These are phyloP conservation scores for Chinchilla lanigera DNA, from an alignment of 2,113 vertebrate genomes.

Conservation along the genomic window DNA sequence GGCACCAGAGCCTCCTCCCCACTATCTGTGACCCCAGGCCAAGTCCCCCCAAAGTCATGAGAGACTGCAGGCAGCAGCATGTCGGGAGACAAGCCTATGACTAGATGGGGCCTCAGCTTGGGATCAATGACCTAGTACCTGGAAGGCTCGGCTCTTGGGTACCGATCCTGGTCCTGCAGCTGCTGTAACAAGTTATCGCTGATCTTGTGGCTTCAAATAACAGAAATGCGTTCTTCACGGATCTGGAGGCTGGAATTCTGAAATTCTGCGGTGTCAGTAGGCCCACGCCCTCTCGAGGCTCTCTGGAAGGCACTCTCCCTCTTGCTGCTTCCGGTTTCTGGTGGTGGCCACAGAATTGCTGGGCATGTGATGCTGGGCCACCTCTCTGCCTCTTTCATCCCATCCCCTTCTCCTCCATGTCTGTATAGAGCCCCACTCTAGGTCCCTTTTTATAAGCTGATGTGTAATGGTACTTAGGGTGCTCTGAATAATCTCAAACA, in stretches of 20 bases:
- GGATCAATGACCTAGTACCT: not conserved
- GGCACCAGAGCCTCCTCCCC: not conserved
- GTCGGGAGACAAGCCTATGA: not conserved
- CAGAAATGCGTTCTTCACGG: not conserved
- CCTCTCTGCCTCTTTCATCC: not conserved
- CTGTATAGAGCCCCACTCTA: too few species aligned
- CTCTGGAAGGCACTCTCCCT: not conserved
- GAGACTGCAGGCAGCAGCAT: not conserved
- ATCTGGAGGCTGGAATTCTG: not conserved
- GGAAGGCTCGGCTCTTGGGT: not conserved
- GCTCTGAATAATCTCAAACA: not conserved
- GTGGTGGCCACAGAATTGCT: not conserved
- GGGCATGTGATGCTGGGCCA: not conserved
- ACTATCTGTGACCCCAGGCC: not conserved
- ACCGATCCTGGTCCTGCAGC: not conserved
- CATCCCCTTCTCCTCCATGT: not conserved
- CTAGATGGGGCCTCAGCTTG: not conserved
- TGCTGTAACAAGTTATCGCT: not conserved
- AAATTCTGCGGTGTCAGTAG: not conserved
- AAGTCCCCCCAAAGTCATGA: rapidly evolving
- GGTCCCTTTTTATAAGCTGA: not conserved
- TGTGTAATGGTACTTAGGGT: not conserved
- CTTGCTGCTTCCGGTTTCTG: not conserved
- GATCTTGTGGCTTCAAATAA: not conserved
- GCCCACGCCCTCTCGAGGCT: rapidly evolving